Evolutionary conservation across 1,140 invertebrate genomes (phyloP).

Genomic region (Ceratosolen solmsi): DNA sequence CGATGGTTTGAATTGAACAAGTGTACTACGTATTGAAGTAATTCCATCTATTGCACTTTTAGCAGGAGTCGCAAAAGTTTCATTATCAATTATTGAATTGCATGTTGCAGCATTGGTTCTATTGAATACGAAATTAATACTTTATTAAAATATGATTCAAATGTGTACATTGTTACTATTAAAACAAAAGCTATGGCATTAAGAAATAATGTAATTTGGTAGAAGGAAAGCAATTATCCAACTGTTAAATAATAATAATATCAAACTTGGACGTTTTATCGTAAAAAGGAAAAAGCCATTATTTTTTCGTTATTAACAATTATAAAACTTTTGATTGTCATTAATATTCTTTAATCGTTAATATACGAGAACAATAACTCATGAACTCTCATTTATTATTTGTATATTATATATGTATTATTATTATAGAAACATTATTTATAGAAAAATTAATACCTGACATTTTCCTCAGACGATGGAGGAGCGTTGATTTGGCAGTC

Average conservation of each 20-base stretch:
- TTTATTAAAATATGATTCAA: no score
- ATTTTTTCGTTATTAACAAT: not conserved
- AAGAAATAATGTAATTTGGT: no score
- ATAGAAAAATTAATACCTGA: constrained; percentile 17
- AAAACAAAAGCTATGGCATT: no score
- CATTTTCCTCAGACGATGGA: not conserved
- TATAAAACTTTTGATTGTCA: not conserved
- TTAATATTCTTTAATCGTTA: no score
- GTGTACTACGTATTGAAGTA: constrained; percentile 9
- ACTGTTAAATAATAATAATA: no score
- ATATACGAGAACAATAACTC: no score
- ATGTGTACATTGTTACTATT: no score
- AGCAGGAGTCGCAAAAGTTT: not conserved
- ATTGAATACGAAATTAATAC: not conserved
- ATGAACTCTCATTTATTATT: not conserved
- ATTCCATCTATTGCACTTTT: constrained; percentile 11
- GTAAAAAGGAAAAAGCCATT: no score
- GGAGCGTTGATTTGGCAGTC: not conserved
- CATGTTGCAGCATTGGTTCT: constrained; percentile 3
- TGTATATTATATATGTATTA: no score
- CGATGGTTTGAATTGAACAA: constrained; percentile 33
- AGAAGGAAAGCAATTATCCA: no score
- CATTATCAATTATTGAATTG: not conserved
- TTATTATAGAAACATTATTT: not conserved
- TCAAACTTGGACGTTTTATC: no score